These are phyloP conservation scores for Hipposideros armiger DNA, from an alignment of 2,113 vertebrate species.

Conservation along the genomic window DNA sequence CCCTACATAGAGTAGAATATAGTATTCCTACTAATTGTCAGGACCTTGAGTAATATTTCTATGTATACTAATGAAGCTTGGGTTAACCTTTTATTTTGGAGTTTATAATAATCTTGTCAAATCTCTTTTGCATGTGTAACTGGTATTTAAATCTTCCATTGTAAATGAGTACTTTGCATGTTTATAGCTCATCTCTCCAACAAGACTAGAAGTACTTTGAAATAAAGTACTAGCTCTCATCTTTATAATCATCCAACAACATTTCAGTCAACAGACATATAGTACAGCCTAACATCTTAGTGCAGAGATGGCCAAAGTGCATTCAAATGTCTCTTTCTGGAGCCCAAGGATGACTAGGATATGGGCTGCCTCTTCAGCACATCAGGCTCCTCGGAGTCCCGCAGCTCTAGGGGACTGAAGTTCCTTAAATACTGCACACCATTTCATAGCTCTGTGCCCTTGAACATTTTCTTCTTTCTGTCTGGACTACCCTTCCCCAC, in stretches of 20 bases:
- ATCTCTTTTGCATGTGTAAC: neutral
- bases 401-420: neutral
- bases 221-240: neutral
- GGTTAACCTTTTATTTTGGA: conserved; percentile 43
- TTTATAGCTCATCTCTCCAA: neutral
- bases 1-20: neutral
- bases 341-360: neutral
- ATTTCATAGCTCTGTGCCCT: neutral
- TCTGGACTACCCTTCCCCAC: neutral
- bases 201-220: neutral
- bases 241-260: neutral
- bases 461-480: neutral
- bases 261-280: neutral
- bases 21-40: neutral
- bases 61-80: neutral
- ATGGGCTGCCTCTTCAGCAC: neutral
- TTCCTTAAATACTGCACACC: neutral
- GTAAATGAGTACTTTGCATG: neutral
- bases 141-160: neutral
- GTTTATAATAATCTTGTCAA: conserved; percentile 1
- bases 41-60: neutral
- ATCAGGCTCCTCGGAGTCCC: neutral
- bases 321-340: neutral
- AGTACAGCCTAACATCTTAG: neutral
- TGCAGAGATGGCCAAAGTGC: neutral